Evolutionary conservation across 2,113 vertebrate genomes (phyloP).

Genomic region (Ammodytes marinus): DNA sequence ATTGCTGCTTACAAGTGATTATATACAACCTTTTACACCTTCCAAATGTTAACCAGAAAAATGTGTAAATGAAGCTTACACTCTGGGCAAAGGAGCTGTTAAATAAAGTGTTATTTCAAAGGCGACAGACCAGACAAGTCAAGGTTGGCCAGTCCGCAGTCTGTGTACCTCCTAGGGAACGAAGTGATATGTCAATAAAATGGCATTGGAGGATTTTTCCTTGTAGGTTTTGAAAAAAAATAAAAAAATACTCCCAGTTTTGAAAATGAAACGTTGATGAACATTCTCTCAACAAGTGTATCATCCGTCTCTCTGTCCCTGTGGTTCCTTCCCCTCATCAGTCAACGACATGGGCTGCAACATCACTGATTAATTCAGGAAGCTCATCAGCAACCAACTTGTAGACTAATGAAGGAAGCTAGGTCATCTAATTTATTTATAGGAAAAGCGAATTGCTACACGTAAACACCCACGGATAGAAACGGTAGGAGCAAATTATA

Average conservation of each 20-base stretch:
- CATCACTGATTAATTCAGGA: slow-evolving; percentile 45
- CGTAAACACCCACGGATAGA: neutral
- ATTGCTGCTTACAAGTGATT: neutral
- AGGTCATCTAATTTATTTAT: slow-evolving; percentile 6
- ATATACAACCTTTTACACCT: neutral
- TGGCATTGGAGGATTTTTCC: neutral
- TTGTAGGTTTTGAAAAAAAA: neutral
- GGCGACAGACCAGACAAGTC: neutral
- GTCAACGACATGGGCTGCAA: neutral
- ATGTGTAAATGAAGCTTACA: neutral
- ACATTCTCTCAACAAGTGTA: neutral
- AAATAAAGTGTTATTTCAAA: slow-evolving; percentile 7
- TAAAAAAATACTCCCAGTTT: neutral
- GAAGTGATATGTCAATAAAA: neutral
- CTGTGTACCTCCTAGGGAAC: neutral
- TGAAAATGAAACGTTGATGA: neutral
- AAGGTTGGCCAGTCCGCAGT: neutral
- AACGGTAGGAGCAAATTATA: neutral
- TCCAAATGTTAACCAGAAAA: neutral
- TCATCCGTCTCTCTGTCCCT: neutral
- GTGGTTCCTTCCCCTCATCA: neutral
- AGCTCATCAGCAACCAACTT: slow-evolving; percentile 14
- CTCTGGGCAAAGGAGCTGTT: neutral
- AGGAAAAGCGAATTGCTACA: neutral
- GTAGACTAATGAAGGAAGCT: slow-evolving; percentile 16